Evolutionary conservation across 2,113 vertebrate species (phyloP).

Genomic region (Nanorana parkeri): DNA sequence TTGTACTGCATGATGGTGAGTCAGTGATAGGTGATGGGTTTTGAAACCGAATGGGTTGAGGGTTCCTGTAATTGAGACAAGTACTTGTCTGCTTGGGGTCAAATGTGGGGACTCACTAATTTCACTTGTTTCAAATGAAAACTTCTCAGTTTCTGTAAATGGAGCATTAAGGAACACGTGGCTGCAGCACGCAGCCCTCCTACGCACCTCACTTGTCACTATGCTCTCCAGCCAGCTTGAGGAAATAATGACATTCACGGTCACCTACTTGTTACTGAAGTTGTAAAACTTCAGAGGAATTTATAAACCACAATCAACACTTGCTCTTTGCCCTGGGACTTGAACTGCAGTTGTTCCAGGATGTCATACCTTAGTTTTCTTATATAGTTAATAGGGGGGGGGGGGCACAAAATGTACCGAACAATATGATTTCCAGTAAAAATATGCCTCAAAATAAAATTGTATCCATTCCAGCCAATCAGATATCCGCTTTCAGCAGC

Average conservation of each 20-base stretch:
- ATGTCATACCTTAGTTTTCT: background rate
- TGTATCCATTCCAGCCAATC: too few species aligned
- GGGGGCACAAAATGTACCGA: too few species aligned
- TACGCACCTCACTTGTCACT: constrained; percentile 15
- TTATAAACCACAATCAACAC: constrained; percentile 21
- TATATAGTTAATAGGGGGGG: too few species aligned
- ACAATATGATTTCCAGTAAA: too few species aligned
- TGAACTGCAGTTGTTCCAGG: background rate
- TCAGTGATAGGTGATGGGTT: background rate
- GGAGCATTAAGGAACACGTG: background rate
- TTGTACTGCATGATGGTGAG: background rate
- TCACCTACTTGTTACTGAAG: constrained; percentile 5
- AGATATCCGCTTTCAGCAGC: too few species aligned
- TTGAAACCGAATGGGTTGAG: background rate
- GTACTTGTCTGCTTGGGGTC: too few species aligned
- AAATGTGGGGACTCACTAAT: too few species aligned
- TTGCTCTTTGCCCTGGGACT: constrained; percentile 8
- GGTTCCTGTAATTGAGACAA: too few species aligned
- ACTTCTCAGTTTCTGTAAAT: background rate
- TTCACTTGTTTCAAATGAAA: background rate
- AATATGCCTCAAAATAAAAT: too few species aligned
- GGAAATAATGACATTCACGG: background rate
- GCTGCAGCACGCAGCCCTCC: background rate
- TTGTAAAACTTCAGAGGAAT: background rate
- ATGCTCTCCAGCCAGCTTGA: constrained; percentile 1